Evolutionary conservation across 2,797 vertebrate species (phyloP).

Genomic region (Anabacerthia variegaticeps): DNA sequence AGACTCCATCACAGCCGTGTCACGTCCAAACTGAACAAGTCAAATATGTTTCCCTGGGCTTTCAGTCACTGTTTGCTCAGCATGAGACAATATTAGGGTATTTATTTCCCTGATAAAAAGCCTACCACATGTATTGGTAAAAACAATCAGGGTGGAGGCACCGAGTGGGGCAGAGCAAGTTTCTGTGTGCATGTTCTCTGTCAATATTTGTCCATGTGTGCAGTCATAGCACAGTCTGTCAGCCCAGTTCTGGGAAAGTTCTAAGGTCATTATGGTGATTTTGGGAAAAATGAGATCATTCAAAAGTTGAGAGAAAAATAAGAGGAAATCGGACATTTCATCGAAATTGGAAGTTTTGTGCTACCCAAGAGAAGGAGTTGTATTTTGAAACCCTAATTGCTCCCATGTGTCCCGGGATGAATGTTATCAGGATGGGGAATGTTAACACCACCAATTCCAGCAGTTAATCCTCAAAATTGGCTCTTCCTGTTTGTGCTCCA

Average conservation of each 20-base stretch:
- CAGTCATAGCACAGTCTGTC: background rate
- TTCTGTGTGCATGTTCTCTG: background rate
- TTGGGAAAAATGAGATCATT: background rate
- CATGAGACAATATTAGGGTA: background rate
- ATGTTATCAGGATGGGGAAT: background rate
- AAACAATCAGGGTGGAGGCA: background rate
- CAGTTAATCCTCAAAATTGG: background rate
- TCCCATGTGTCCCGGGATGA: background rate
- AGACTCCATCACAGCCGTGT: background rate
- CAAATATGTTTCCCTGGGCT: background rate
- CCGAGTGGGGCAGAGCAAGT: background rate
- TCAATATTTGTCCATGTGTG: background rate
- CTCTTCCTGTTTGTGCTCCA: background rate
- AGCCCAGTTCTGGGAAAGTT: background rate
- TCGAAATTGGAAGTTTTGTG: background rate
- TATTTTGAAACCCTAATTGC: background rate
- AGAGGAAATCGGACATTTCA: background rate
- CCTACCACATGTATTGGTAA: background rate
- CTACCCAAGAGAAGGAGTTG: background rate
- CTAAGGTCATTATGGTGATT: background rate
- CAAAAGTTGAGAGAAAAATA: background rate
- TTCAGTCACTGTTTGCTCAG: background rate
- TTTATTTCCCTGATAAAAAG: background rate
- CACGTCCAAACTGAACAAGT: background rate
- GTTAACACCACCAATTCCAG: background rate